phyloP scores from a whole-genome alignment of 2,888 invertebrate species.

The Cetonia aurata region DNA sequence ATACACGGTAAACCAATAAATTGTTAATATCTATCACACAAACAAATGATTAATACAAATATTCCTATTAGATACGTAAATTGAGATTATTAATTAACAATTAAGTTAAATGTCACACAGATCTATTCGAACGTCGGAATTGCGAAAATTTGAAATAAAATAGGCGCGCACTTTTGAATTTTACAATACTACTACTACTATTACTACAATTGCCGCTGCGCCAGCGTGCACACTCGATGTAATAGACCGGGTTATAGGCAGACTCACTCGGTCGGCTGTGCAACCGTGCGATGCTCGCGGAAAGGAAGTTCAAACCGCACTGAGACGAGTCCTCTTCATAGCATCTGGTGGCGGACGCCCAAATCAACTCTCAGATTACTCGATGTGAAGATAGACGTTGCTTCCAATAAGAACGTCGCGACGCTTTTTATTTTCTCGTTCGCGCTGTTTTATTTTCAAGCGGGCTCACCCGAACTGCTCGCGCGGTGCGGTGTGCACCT shows the following conservation, averaged over 20 bases:
- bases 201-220: slow-evolving; percentile 41
- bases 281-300: slow-evolving; percentile 58
- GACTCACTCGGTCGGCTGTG: slow-evolving; percentile 46
- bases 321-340: slow-evolving; percentile 58
- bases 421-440: slow-evolving; percentile 46
- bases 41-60: slow-evolving; percentile 14
- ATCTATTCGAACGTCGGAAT: slow-evolving; percentile 33
- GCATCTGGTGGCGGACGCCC: slow-evolving; percentile 61
- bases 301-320: slow-evolving; percentile 64
- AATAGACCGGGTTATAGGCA: slow-evolving; percentile 39
- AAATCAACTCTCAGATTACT: slow-evolving; percentile 55
- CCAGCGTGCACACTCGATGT: slow-evolving; percentile 46
- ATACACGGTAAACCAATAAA: not conserved
- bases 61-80: slow-evolving; percentile 9
- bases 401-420: slow-evolving; percentile 52
- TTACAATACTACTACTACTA: slow-evolving; percentile 36
- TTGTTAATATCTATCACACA: slow-evolving; percentile 16
- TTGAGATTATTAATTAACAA: slow-evolving; percentile 25
- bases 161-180: slow-evolving; percentile 39
- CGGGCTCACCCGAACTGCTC: slow-evolving; percentile 29
- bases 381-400: slow-evolving; percentile 54
- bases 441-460: slow-evolving; percentile 44
- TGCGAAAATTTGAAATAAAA: slow-evolving; percentile 16
- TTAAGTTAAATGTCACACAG: slow-evolving; percentile 34
- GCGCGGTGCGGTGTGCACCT: slow-evolving; percentile 15